phyloP scores from a whole-genome alignment of 92 coral and sea anemone species.

The Isaurus tuberculatus region DNA sequence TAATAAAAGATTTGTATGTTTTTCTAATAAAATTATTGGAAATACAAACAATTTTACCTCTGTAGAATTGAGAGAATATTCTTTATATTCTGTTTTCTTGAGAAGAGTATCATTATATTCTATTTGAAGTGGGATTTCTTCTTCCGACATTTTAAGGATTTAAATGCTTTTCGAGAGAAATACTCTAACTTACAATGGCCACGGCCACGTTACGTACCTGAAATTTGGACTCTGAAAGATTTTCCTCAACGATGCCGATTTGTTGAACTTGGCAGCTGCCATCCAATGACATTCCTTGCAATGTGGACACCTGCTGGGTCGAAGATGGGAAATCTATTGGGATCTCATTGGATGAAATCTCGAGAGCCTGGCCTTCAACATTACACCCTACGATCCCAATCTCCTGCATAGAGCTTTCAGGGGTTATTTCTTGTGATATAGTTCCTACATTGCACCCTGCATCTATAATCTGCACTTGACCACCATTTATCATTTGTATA shows the following conservation, averaged over 20 bases:
- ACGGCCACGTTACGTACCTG: conserved; percentile 27
- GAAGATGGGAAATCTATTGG: conserved; percentile 19
- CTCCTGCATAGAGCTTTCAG: conserved; percentile 7
- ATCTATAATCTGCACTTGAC: not conserved
- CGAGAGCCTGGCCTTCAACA: conserved; percentile 7
- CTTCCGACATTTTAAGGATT: conserved; percentile 15
- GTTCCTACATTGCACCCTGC: conserved; percentile 1
- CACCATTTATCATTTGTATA: not conserved
- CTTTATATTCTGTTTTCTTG: conserved; percentile 1
- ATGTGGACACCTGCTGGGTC: conserved; percentile 11
- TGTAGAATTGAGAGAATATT: not conserved
- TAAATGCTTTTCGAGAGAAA: conserved; percentile 12
- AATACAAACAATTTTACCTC: not conserved
- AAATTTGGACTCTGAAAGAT: conserved; percentile 9
- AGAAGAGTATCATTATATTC: not conserved
- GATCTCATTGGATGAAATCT: conserved; percentile 26
- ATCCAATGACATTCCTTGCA: conserved; percentile 27
- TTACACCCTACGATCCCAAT: conserved; percentile 9
- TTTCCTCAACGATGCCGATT: conserved; percentile 26
- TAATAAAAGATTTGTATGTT: no score
- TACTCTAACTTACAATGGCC: not conserved
- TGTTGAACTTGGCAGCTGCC: conserved; percentile 32
- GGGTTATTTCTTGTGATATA: conserved; percentile 29
- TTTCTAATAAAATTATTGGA: not conserved
- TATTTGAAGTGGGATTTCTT: conserved; percentile 23